These are phyloP conservation scores for Diplodus puntazzo DNA, from an alignment of 2,797 vertebrate species.

Conservation along the genomic window DNA sequence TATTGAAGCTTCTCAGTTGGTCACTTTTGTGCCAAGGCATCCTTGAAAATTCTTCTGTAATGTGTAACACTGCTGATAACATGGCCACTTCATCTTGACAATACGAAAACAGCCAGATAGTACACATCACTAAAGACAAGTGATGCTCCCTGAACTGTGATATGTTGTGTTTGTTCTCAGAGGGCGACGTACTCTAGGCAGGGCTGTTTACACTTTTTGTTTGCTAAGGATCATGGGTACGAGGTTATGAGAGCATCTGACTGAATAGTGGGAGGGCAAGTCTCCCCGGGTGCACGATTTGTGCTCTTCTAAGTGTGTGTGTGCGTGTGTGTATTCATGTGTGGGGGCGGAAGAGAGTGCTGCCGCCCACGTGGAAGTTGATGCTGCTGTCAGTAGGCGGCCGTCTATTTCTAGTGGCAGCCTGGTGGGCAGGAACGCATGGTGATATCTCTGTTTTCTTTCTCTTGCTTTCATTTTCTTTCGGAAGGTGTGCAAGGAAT, in stretches of 20 bases:
- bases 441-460: conserved; percentile 46
- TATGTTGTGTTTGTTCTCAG: conserved; percentile 24
- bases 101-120: neutral
- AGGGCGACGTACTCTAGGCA: neutral
- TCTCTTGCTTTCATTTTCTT: conserved; percentile 51
- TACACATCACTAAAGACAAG: neutral
- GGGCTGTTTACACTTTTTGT: conserved; percentile 56
- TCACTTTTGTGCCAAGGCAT: neutral
- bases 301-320: conserved; percentile 15
- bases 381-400: conserved; percentile 77
- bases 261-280: conserved; percentile 61
- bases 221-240: conserved; percentile 66
- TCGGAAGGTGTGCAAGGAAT: conserved; percentile 51
- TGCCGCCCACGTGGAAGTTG: conserved; percentile 76
- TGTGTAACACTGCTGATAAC: neutral
- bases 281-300: conserved; percentile 49
- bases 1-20: neutral
- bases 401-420: conserved; percentile 82
- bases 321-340: conserved; percentile 33
- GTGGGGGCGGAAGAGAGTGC: conserved; percentile 76
- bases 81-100: neutral
- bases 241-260: conserved; percentile 75
- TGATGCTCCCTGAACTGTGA: conserved; percentile 14
- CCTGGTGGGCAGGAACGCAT: conserved; percentile 71
- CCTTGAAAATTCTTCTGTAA: neutral